Conservation (phyloP, 2,888 invertebrate species). For the Nysson spinosus region DNA sequence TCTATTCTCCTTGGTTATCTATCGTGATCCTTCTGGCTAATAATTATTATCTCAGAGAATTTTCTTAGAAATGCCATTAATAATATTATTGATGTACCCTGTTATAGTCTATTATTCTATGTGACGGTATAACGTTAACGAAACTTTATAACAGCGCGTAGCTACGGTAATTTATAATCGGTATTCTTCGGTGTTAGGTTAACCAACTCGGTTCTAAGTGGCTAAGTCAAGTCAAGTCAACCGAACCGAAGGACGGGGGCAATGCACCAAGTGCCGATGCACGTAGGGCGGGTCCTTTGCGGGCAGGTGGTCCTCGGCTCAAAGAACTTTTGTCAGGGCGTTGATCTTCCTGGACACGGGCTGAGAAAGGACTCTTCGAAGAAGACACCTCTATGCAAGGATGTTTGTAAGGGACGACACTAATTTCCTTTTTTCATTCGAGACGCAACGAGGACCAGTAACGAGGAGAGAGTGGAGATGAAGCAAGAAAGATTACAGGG, state of each 20-base stretch:
- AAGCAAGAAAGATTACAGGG: not conserved
- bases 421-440: constrained; percentile 1
- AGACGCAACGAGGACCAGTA: not conserved
- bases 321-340: constrained; percentile 74
- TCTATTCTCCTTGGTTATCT: not conserved
- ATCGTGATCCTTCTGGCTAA: not conserved
- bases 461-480: not conserved
- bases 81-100: too few species aligned
- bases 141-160: too few species aligned
- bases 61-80: too few species aligned
- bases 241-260: constrained; percentile 66
- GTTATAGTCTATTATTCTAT: too few species aligned
- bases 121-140: too few species aligned
- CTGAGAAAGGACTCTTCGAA: constrained; percentile 42
- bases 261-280: constrained; percentile 65
- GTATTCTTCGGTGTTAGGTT: too few species aligned
- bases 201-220: constrained; percentile 53
- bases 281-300: constrained; percentile 61
- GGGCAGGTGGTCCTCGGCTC: constrained; percentile 76
- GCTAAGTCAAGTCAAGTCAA: constrained; percentile 70
- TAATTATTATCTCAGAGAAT: too few species aligned
- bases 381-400: constrained; percentile 33
- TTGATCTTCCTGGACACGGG: constrained; percentile 65
- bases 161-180: too few species aligned
- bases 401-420: constrained; percentile 21